phyloP scores from a whole-genome alignment of 2,113 vertebrate genomes.

The Toxotes jaculatrix region DNA sequence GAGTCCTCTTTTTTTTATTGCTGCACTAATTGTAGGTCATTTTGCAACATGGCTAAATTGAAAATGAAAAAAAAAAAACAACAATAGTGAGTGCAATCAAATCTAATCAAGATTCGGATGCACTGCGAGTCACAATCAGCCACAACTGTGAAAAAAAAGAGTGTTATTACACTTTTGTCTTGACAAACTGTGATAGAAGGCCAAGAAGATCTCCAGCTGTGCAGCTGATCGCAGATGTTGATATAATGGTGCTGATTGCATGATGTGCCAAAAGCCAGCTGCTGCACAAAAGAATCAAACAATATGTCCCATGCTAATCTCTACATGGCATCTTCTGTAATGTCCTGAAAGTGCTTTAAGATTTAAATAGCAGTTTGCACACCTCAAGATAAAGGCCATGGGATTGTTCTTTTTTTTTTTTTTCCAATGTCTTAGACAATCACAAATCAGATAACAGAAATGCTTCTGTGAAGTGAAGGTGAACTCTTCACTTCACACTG shows the following conservation, averaged over 20 bases:
- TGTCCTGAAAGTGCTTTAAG: constrained; percentile 1
- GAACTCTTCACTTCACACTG: neutral
- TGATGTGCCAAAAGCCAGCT: constrained; percentile 64
- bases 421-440: neutral
- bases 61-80: neutral
- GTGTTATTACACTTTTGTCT: constrained; percentile 36
- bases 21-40: constrained; percentile 28
- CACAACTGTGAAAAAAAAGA: constrained; percentile 34
- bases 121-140: constrained; percentile 57
- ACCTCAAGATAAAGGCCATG: neutral
- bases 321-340: neutral
- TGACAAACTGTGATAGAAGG: constrained; percentile 53
- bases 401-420: neutral
- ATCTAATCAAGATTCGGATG: constrained; percentile 55
- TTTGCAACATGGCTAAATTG: constrained; percentile 4
- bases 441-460: neutral
- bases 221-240: constrained; percentile 71
- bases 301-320: constrained; percentile 27
- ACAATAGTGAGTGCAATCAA: constrained; percentile 65
- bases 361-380: neutral
- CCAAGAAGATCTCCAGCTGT: constrained; percentile 63
- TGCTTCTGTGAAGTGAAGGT: neutral
- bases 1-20: neutral
- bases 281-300: constrained; percentile 32
- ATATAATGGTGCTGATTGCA: constrained; percentile 69